A percentile compares a stretch with the other conserved stretches of the same genome.
Conservation (phyloP, 2,113 vertebrate genomes). For the Siniperca chuatsi region DNA sequence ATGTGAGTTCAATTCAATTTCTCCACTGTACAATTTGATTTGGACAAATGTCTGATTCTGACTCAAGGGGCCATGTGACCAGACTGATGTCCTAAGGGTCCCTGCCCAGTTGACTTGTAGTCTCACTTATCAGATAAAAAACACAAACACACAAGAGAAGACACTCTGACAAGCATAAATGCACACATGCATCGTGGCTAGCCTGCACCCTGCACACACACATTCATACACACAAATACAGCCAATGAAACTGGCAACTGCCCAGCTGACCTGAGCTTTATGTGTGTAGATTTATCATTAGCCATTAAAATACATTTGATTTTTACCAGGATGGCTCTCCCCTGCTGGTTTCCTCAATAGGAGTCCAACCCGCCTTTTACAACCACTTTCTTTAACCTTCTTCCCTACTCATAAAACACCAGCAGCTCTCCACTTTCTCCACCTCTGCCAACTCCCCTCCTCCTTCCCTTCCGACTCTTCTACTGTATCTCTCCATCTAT, state of each 20-base stretch:
- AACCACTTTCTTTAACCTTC: constrained; percentile 79
- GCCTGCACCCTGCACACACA: constrained; percentile 4
- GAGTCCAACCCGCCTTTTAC: constrained; percentile 67
- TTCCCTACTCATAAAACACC: constrained; percentile 69
- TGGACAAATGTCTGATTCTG: constrained; percentile 73
- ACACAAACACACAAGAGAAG: constrained; percentile 14
- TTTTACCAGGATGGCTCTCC: constrained; percentile 69
- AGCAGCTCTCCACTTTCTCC: constrained; percentile 52
- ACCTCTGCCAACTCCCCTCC: constrained; percentile 26
- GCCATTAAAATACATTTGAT: constrained; percentile 83
- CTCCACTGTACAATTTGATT: constrained; percentile 72
- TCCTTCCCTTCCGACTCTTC: constrained; percentile 16
- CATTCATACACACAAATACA: constrained; percentile 1
- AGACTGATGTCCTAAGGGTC: constrained; percentile 49
- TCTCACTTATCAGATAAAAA: constrained; percentile 58
- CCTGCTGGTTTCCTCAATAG: constrained; percentile 58
- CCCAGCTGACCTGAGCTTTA: constrained; percentile 56
- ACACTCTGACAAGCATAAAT: constrained; percentile 15
- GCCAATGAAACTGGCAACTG: constrained; percentile 51
- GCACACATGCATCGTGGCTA: background rate
- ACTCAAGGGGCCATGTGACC: constrained; percentile 69
- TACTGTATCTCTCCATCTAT: constrained; percentile 65
- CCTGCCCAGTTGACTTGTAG: constrained; percentile 59
- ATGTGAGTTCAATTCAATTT: constrained; percentile 72
- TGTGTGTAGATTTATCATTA: constrained; percentile 77